Conservation (phyloP, 2,797 vertebrate species). For the Emydoidea blandingii region DNA sequence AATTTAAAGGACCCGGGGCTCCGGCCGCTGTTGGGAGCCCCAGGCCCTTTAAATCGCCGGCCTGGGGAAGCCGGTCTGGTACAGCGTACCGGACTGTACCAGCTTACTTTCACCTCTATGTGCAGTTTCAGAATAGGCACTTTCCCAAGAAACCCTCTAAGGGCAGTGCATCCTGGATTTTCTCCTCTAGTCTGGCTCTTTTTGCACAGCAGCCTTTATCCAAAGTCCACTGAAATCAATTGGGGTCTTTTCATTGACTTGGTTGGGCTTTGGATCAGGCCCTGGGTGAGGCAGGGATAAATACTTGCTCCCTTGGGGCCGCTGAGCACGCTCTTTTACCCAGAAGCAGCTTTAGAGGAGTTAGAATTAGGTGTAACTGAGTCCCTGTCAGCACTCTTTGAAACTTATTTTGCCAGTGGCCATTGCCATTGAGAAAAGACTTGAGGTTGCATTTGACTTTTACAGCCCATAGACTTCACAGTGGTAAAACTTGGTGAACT, state of each 20-base stretch:
- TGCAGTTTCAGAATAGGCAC: not conserved
- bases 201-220: not conserved
- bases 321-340: accelerated
- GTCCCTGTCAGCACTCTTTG: not conserved
- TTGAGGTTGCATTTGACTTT: not conserved
- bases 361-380: not conserved
- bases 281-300: not conserved
- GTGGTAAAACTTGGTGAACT: not conserved
- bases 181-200: too few species aligned
- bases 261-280: not conserved
- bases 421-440: not conserved
- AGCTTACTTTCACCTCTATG: too few species aligned
- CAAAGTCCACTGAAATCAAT: not conserved
- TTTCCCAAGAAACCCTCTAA: not conserved
- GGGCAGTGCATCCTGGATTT: not conserved
- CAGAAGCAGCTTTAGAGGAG: not conserved
- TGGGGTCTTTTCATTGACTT: not conserved
- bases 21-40: too few species aligned
- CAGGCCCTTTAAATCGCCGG: too few species aligned
- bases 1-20: too few species aligned
- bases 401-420: not conserved
- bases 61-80: too few species aligned
- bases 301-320: not conserved
- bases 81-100: too few species aligned
- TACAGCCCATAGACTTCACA: not conserved